Percentiles rank a stretch among this genome's conserved stretches.
Conservation (phyloP, 1,140 invertebrate species). For the Drosophila subpulchrella region DNA sequence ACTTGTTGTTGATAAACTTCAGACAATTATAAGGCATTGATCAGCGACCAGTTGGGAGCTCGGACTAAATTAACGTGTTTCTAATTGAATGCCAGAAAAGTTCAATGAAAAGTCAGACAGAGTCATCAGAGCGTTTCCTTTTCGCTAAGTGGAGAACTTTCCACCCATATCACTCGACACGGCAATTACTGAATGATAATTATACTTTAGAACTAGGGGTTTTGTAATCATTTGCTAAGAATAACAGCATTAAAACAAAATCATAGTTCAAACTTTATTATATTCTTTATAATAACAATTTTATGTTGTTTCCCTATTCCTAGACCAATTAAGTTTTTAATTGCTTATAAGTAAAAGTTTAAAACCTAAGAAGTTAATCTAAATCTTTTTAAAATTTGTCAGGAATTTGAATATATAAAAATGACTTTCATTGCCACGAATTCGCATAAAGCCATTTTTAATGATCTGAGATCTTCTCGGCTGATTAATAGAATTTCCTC, state of each 20-base stretch:
- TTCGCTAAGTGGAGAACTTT: conserved; percentile 4
- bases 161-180: conserved; percentile 5
- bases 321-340: not conserved
- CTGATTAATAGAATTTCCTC: conserved; percentile 1
- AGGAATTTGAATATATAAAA: no score
- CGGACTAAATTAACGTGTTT: conserved; percentile 63
- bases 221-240: not conserved
- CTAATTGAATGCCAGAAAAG: conserved; percentile 59
- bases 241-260: not conserved
- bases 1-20: conserved; percentile 60
- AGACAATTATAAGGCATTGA: conserved; percentile 71
- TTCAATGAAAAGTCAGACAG: conserved; percentile 66
- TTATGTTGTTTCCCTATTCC: no score
- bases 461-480: not conserved
- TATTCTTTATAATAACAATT: no score
- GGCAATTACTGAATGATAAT: conserved; percentile 21
- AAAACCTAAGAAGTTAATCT: no score
- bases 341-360: not conserved
- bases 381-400: no score
- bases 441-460: not conserved
- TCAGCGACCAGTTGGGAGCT: conserved; percentile 28
- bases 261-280: not conserved
- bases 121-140: conserved; percentile 12
- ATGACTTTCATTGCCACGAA: no score
- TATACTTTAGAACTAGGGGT: conserved; percentile 3